phyloP scores from a whole-genome alignment of 2,888 invertebrate species.

The Drosophila imparisetae region DNA sequence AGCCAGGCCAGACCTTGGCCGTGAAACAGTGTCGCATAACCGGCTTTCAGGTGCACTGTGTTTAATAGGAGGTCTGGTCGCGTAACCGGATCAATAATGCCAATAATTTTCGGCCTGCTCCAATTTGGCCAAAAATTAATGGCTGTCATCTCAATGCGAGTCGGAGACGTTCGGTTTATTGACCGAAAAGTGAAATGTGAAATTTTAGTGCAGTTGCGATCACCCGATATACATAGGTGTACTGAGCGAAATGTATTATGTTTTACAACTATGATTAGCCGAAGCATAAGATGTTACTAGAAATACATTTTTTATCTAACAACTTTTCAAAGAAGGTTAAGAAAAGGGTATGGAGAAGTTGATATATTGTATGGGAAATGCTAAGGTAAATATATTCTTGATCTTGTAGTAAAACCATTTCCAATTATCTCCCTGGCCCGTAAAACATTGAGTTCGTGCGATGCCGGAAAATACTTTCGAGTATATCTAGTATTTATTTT shows the following conservation, averaged over 20 bases:
- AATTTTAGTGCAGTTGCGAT: slow-evolving; percentile 19
- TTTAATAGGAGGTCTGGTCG: slow-evolving; percentile 31
- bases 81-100: slow-evolving; percentile 62
- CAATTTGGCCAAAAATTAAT: slow-evolving; percentile 44
- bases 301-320: too few relatives aligned
- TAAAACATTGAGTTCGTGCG: too few relatives aligned
- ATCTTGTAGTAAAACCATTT: background rate
- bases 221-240: background rate
- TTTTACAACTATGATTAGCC: background rate
- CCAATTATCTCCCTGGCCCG: background rate
- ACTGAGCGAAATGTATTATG: slow-evolving; percentile 10
- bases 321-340: background rate
- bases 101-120: slow-evolving; percentile 47
- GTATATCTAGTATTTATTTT: background rate
- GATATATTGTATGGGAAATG: background rate
- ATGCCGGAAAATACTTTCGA: background rate
- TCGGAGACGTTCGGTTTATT: slow-evolving; percentile 54
- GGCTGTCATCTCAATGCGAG: slow-evolving; percentile 17
- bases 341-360: background rate
- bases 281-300: background rate
- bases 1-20: slow-evolving; percentile 52
- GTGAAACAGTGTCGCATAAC: slow-evolving; percentile 47
- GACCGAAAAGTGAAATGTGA: slow-evolving; percentile 64
- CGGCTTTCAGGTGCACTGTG: slow-evolving; percentile 25
- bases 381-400: background rate